A percentile compares a stretch with the other conserved stretches of the same genome.
These are phyloP conservation scores for Habroteleia sp. DNA, from an alignment of 2,888 invertebrate species.

Conservation along the genomic window DNA sequence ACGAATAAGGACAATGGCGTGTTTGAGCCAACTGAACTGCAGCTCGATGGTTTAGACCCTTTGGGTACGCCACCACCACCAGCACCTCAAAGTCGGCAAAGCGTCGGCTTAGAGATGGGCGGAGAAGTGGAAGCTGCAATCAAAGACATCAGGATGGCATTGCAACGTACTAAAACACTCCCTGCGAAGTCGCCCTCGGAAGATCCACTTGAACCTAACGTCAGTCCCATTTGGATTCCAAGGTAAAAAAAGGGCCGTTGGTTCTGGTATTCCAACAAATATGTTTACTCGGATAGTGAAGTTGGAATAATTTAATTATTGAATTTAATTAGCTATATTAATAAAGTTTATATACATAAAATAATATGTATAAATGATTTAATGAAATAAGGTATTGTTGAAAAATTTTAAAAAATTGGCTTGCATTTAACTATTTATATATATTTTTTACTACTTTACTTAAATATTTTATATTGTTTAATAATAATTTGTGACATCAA, in stretches of 20 bases:
- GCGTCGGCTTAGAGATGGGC: conserved; percentile 71
- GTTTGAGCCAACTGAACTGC: conserved; percentile 80
- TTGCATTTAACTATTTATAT: too few species aligned
- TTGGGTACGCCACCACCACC: conserved; percentile 81
- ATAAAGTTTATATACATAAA: too few species aligned
- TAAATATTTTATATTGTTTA: too few species aligned
- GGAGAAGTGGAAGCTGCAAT: conserved; percentile 85
- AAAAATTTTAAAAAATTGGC: too few species aligned
- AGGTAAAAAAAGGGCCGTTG: conserved; percentile 80
- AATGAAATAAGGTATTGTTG: too few species aligned
- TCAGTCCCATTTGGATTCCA: conserved; percentile 88
- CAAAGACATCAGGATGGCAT: conserved; percentile 90
- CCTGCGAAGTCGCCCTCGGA: conserved; percentile 82
- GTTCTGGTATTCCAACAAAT: conserved; percentile 57
- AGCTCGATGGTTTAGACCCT: conserved; percentile 89
- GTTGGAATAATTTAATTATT: too few species aligned
- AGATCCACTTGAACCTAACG: conserved; percentile 82
- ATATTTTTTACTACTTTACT: too few species aligned
- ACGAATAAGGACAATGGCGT: conserved; percentile 77
- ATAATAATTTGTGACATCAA: too few species aligned
- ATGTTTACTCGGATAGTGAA: conserved; percentile 20
- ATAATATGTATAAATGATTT: too few species aligned
- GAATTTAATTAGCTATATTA: too few species aligned
- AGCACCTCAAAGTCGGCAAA: conserved; percentile 78
- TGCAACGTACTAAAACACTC: conserved; percentile 87